Evolutionary conservation across 2,113 vertebrate species (phyloP).

Genomic region (Spea multiplicata): DNA sequence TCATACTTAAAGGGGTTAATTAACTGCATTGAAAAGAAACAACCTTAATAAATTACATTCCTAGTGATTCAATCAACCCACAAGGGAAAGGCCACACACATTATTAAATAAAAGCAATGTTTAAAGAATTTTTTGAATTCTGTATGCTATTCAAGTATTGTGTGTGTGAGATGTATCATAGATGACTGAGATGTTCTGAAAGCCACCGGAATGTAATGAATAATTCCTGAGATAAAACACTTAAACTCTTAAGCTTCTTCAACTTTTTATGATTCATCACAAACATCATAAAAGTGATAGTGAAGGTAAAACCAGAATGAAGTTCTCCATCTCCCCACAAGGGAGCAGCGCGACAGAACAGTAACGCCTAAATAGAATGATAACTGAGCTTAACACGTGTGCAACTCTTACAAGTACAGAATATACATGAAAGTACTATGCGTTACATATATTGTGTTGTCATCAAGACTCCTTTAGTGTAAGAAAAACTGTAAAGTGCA

Average conservation of each 20-base stretch:
- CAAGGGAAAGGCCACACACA: neutral
- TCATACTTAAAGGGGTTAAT: no score
- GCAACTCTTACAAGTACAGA: no score
- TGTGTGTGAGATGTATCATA: neutral
- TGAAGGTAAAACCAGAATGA: neutral
- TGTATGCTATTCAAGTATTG: constrained; percentile 5
- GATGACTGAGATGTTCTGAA: constrained; percentile 8
- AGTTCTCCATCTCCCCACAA: neutral
- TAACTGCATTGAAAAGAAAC: neutral
- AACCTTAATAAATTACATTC: constrained; percentile 4
- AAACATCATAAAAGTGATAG: neutral
- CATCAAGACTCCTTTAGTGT: no score
- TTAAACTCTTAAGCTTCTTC: neutral
- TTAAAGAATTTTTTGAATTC: neutral
- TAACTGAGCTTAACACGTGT: no score
- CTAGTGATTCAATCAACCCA: constrained; percentile 11
- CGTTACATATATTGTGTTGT: no score
- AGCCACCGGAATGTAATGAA: constrained; percentile 24
- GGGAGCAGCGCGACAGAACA: neutral
- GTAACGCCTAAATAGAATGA: no score
- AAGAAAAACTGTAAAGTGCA: no score
- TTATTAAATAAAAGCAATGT: neutral
- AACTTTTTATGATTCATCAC: neutral
- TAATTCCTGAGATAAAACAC: constrained; percentile 11
- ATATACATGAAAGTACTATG: no score